These are phyloP conservation scores for Mesembrinibis cayennensis DNA, from an alignment of 2,113 vertebrate species.

Conservation along the genomic window DNA sequence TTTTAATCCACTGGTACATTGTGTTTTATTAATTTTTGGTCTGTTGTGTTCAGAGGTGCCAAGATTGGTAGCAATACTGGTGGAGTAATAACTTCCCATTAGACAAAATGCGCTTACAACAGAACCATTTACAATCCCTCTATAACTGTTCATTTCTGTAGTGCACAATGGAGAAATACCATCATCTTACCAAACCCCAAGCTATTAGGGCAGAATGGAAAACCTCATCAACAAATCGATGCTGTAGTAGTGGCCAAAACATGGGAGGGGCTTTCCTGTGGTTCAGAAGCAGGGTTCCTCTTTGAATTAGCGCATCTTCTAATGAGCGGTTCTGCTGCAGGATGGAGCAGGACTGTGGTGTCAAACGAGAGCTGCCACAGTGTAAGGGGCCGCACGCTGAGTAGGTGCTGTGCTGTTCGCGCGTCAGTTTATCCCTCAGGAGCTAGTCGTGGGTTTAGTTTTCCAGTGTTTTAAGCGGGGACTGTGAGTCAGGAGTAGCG, in stretches of 20 bases:
- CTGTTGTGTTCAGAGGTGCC: not conserved
- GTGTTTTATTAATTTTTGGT: not conserved
- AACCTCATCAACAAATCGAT: not conserved
- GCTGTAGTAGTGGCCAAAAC: not conserved
- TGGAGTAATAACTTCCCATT: not conserved
- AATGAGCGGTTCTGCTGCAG: not conserved
- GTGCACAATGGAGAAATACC: not conserved
- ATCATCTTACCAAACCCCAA: not conserved
- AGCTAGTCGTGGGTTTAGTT: rapidly evolving
- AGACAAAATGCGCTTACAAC: not conserved
- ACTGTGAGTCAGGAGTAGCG: not conserved
- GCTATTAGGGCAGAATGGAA: not conserved
- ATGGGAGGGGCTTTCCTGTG: not conserved
- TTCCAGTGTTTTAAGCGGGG: not conserved
- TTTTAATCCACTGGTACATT: not conserved
- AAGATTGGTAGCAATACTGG: not conserved
- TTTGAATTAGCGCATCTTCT: rapidly evolving
- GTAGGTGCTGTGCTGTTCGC: not conserved
- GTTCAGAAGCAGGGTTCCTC: not conserved
- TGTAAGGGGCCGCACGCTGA: rapidly evolving
- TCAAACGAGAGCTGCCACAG: not conserved
- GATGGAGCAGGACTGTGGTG: not conserved
- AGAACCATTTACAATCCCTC: not conserved
- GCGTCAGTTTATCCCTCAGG: no score
- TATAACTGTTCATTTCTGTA: not conserved